Percentiles rank a stretch among this genome's conserved stretches.
phyloP scores from a whole-genome alignment of 2,113 vertebrate genomes.

The Microtus oregoni region DNA sequence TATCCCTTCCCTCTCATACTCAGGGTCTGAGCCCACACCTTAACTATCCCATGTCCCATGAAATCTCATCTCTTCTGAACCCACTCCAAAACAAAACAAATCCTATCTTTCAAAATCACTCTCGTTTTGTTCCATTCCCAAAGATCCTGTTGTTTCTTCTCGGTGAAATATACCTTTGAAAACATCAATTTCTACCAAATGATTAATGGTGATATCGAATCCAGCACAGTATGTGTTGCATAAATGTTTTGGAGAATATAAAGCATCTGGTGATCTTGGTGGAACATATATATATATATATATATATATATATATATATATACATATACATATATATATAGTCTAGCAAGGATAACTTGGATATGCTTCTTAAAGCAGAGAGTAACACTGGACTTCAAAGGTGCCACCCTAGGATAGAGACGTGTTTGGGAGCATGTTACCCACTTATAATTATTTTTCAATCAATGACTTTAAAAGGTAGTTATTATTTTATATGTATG shows the following conservation, averaged over 20 bases:
- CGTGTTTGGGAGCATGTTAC: background rate
- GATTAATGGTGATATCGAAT: background rate
- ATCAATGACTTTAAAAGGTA: background rate
- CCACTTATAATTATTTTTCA: background rate
- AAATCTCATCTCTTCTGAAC: background rate
- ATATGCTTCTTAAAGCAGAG: slow-evolving; percentile 49
- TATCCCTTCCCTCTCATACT: background rate
- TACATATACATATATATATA: background rate
- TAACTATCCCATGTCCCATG: background rate
- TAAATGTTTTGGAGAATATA: slow-evolving; percentile 34
- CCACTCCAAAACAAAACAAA: slow-evolving; percentile 17
- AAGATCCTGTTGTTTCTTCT: background rate
- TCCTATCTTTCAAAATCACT: background rate
- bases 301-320: no score
- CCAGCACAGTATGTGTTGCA: background rate
- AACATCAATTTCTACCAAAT: background rate
- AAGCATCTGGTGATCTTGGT: slow-evolving; percentile 27
- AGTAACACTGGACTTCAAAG: background rate
- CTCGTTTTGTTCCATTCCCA: background rate
- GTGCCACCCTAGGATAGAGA: background rate
- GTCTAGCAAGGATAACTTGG: background rate
- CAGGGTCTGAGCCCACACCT: background rate
- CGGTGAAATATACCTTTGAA: background rate
- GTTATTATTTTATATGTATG: background rate
- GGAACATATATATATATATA: background rate